Conservation (phyloP, 2,888 invertebrate species). For the Lasioglossum calceatum region DNA sequence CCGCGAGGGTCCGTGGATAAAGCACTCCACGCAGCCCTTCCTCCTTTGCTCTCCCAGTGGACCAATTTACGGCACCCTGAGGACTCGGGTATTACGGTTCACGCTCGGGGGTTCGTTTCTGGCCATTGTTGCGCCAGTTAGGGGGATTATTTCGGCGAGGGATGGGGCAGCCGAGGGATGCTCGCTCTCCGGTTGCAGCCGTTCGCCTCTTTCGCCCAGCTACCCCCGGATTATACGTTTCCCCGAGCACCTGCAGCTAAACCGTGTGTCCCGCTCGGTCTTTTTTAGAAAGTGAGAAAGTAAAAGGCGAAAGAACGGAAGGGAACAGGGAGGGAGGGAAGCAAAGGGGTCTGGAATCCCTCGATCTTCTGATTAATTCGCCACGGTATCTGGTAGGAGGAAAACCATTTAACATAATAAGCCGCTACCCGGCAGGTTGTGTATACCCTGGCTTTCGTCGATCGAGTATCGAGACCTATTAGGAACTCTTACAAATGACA, state of each 20-base stretch:
- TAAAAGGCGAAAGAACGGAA: slow-evolving; percentile 13
- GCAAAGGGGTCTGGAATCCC: neutral
- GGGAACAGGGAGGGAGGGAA: neutral
- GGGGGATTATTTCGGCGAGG: slow-evolving; percentile 74
- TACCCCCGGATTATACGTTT: slow-evolving; percentile 55
- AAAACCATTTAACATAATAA: slow-evolving; percentile 56
- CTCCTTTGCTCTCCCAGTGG: slow-evolving; percentile 71
- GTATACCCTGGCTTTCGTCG: slow-evolving; percentile 3
- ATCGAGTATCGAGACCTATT: slow-evolving; percentile 31
- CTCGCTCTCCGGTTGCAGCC: slow-evolving; percentile 58
- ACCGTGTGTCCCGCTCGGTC: slow-evolving; percentile 31
- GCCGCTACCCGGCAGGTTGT: slow-evolving; percentile 28
- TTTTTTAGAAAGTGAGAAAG: slow-evolving; percentile 46
- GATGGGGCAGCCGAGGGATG: slow-evolving; percentile 39
- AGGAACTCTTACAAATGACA: slow-evolving; percentile 43
- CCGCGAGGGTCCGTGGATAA: slow-evolving; percentile 61
- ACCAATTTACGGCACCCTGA: slow-evolving; percentile 81
- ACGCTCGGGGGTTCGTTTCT: slow-evolving; percentile 78
- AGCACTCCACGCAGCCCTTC: slow-evolving; percentile 41
- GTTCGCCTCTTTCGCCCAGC: slow-evolving; percentile 49
- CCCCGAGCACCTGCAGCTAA: slow-evolving; percentile 61
- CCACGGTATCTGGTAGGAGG: slow-evolving; percentile 28
- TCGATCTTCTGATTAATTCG: slow-evolving; percentile 47
- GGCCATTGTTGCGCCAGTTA: slow-evolving; percentile 76
- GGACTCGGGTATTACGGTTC: slow-evolving; percentile 71